A percentile compares a stretch with the other conserved stretches of the same genome.
These are phyloP conservation scores for Arenicola marina DNA, from an alignment of 2,888 invertebrate species.

Conservation along the genomic window DNA sequence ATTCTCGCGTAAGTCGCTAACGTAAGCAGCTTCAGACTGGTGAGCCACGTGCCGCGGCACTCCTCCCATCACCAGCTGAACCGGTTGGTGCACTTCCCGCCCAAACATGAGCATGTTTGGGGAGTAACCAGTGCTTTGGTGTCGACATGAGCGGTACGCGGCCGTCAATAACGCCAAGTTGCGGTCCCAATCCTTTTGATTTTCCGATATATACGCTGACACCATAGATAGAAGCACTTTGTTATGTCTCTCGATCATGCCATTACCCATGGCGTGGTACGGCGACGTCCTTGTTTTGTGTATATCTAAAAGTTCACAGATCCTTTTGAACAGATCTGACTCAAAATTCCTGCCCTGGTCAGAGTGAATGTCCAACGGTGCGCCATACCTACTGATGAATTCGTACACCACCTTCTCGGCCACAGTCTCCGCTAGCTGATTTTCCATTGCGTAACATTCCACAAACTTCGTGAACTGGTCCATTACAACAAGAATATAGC, in stretches of 20 bases:
- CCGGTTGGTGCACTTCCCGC: background rate
- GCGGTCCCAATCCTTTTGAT: constrained; percentile 6
- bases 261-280: constrained; percentile 1
- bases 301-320: constrained; percentile 2
- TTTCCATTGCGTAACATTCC: background rate
- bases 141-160: constrained; percentile 3
- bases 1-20: background rate
- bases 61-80: background rate
- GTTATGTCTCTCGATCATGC: constrained; percentile 2
- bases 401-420: background rate
- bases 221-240: constrained; percentile 2
- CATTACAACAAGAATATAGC: background rate
- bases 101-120: constrained; percentile 9
- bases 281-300: constrained; percentile 4
- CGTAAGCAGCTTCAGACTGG: too few species aligned
- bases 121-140: constrained; percentile 3
- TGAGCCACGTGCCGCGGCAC: too few species aligned
- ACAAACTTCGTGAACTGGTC: constrained; percentile 9
- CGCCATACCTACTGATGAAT: background rate
- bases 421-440: constrained; percentile 1
- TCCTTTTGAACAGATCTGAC: background rate
- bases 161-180: background rate
- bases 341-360: constrained; percentile 9
- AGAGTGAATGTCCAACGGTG: background rate
- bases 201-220: background rate